Base-by-base conservation (phyloP, 1,140 invertebrate genomes). In the Drosophila takahashii region DNA sequence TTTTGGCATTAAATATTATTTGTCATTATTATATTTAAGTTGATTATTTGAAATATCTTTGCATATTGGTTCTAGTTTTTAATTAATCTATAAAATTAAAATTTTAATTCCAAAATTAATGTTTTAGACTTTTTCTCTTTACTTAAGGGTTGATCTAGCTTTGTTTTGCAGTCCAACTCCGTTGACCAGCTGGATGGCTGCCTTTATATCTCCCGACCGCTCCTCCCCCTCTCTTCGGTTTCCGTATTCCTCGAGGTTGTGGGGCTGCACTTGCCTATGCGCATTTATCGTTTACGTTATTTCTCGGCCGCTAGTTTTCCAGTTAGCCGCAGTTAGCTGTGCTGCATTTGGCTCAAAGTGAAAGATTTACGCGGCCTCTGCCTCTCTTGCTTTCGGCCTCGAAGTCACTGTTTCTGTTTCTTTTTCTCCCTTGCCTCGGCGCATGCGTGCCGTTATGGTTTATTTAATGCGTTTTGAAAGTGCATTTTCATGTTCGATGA, bases 401-500 rank as follows among this genome's bases (percentile, higher is more conserved):
- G 27, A 18, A 52, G 36, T 45, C 29, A 44, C 47, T 59, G 16
- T 41, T 15, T 52, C 39, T 59, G 27, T 58, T 51, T 54, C 50
- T 62, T 54, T 22, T 64, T 4, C 64, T 67, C 44, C 36, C 51
- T 60, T 60, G 66, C 42, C 53, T 39, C 72, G 56, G 65, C 84
- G 83, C 85, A 89, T 89, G 84, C 84, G 84, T 89, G 84, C 84
- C 84, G 84, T 89, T 89, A 89, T 89, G 84, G 84, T 89, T 89
- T 89, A 90, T 89, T 89, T 89, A 89, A 89, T 89, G 84, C 84
- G 90, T 91, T 91, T 91, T 91, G 90, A 91, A 91, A 91, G 90
- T 91, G 90, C 90, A 91, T 91, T 91, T 91, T 86, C 90, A 91
- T 91, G 90, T 91, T 91, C 78, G 85, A 91, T 81, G 84, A 90